phyloP scores from a whole-genome alignment of 2,113 vertebrate species.

The Ornithorhynchus anatinus region DNA sequence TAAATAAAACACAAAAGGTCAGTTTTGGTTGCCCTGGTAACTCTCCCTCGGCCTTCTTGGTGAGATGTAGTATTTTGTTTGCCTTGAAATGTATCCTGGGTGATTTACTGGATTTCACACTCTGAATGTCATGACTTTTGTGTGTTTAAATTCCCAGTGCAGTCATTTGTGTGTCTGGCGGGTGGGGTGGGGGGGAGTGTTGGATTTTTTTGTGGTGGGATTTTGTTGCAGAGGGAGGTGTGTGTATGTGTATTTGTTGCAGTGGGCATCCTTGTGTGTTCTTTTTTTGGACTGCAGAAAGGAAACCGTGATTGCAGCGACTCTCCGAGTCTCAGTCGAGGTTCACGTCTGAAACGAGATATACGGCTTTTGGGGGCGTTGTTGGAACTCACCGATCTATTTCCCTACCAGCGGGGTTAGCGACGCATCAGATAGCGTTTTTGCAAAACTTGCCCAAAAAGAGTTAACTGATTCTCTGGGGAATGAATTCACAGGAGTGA shows the following conservation, averaged over 20 bases:
- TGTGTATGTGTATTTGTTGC: not conserved
- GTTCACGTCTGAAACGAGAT: constrained; percentile 5
- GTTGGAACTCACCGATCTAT: not conserved
- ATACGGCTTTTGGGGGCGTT: constrained; percentile 14
- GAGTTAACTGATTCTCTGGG: too few relatives aligned
- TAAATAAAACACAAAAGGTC: constrained; percentile 63
- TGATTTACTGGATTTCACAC: constrained; percentile 48
- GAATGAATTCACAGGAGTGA: too few relatives aligned
- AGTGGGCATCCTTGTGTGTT: not conserved
- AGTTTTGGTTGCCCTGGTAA: constrained; percentile 55
- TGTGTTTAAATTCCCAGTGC: constrained; percentile 36
- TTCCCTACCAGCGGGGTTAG: too few relatives aligned
- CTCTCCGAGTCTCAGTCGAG: constrained; percentile 21
- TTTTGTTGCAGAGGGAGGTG: too few relatives aligned
- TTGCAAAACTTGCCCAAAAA: too few relatives aligned
- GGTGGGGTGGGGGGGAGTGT: too few relatives aligned
- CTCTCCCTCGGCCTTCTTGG: constrained; percentile 36
- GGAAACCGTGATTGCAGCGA: constrained; percentile 22
- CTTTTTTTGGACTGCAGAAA: not conserved
- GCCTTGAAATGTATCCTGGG: constrained; percentile 43
- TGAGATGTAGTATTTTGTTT: constrained; percentile 45
- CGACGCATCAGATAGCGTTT: too few relatives aligned
- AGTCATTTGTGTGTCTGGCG: constrained; percentile 26
- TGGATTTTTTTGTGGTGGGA: not conserved
- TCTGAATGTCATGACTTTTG: constrained; percentile 49